A percentile compares a stretch with the other conserved stretches of the same genome.
These are phyloP conservation scores for Neuroscelio doddi DNA, from an alignment of 2,888 invertebrate species.

Conservation along the genomic window DNA sequence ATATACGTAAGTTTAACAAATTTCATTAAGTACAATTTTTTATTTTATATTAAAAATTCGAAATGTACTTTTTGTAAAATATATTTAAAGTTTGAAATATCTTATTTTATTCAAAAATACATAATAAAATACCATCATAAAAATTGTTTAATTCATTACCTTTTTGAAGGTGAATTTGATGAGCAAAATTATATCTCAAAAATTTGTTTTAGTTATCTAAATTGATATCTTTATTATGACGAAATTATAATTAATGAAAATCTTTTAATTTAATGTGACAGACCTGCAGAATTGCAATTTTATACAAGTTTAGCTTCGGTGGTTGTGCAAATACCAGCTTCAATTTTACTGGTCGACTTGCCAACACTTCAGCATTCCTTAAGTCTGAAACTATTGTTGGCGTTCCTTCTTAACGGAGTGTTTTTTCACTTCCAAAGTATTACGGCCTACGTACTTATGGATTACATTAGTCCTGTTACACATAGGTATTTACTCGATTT, in stretches of 20 bases:
- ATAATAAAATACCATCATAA: too few species aligned
- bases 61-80: too few species aligned
- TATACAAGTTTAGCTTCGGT: constrained; percentile 84
- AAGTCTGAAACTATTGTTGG: constrained; percentile 73
- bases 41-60: not conserved
- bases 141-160: too few species aligned
- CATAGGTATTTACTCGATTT: constrained; percentile 77
- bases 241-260: too few species aligned
- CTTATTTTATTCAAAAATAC: too few species aligned
- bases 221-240: too few species aligned
- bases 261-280: constrained; percentile 58
- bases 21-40: not conserved
- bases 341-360: constrained; percentile 79
- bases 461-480: constrained; percentile 85
- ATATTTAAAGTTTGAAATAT: too few species aligned
- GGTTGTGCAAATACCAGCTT: constrained; percentile 81
- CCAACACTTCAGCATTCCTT: constrained; percentile 73
- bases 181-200: too few species aligned
- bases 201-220: too few species aligned
- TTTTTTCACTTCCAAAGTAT: constrained; percentile 88
- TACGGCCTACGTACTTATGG: constrained; percentile 85
- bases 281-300: constrained; percentile 85
- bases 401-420: constrained; percentile 80
- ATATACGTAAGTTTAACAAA: constrained; percentile 78
- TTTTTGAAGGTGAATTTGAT: too few species aligned